phyloP scores from a whole-genome alignment of 2,113 vertebrate species.

The Albula goreensis region DNA sequence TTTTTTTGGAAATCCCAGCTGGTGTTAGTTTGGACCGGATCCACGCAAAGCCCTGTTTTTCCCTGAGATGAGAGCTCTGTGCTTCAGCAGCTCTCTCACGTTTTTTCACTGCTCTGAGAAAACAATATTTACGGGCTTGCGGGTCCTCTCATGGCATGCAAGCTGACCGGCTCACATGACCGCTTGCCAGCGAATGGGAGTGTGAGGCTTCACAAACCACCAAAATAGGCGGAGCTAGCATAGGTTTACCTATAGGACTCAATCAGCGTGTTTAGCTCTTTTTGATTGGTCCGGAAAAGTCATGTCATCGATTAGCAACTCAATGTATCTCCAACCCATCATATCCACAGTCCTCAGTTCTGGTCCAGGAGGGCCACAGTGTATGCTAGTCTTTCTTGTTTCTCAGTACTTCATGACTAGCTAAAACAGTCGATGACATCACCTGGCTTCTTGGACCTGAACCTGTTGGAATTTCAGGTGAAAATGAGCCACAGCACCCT shows the following conservation, averaged over 20 bases:
- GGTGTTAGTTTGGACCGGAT: conserved; percentile 4
- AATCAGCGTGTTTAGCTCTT: background rate
- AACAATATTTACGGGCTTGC: background rate
- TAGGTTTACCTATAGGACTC: background rate
- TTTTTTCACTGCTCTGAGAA: background rate
- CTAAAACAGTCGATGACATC: too few relatives aligned
- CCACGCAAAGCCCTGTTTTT: background rate
- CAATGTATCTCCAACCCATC: background rate
- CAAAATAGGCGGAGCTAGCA: background rate
- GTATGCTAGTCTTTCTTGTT: too few relatives aligned
- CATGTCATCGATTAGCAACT: background rate
- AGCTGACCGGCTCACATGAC: background rate
- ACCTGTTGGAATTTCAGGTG: too few relatives aligned
- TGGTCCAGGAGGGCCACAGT: too few relatives aligned
- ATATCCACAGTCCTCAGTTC: too few relatives aligned
- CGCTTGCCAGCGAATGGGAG: background rate
- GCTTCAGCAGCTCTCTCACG: background rate
- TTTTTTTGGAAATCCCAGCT: background rate
- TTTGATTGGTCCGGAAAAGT: background rate
- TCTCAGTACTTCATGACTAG: too few relatives aligned
- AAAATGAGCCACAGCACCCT: too few relatives aligned
- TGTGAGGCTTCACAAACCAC: background rate
- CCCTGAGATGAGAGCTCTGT: background rate
- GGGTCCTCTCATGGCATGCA: background rate
- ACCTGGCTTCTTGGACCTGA: too few relatives aligned